phyloP scores from a whole-genome alignment of 2,797 vertebrate genomes.

The Nyctibius grandis region DNA sequence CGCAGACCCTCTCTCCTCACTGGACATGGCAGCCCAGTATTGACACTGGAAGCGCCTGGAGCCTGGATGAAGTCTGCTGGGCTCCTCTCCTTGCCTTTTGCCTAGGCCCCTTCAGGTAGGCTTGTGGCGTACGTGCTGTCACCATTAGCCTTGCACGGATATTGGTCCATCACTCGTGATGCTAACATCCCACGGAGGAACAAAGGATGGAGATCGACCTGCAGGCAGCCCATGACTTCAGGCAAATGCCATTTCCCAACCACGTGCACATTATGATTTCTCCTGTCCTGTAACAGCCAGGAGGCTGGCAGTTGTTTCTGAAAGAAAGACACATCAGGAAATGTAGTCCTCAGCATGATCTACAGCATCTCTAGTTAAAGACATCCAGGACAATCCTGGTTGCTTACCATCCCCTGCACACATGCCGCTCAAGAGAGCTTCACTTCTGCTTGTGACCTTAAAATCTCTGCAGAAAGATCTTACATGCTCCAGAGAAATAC shows the following conservation, averaged over 20 bases:
- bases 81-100: neutral
- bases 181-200: neutral
- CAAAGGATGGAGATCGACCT: neutral
- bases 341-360: neutral
- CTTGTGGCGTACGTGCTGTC: neutral
- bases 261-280: rapidly evolving
- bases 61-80: neutral
- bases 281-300: neutral
- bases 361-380: neutral
- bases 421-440: neutral
- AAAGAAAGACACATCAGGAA: neutral
- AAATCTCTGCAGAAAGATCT: neutral
- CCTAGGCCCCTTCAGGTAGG: neutral
- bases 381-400: neutral
- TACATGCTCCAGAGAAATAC: neutral
- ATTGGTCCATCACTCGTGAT: neutral
- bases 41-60: neutral
- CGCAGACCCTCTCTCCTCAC: neutral
- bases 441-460: neutral
- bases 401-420: neutral
- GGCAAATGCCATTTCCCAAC: neutral
- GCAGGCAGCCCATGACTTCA: neutral
- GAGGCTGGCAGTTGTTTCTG: neutral
- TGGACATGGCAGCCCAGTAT: neutral
- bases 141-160: neutral